A percentile compares a stretch with the other conserved stretches of the same genome.
phyloP scores from a whole-genome alignment of 1,140 invertebrate species.

The Hyles vespertilio region DNA sequence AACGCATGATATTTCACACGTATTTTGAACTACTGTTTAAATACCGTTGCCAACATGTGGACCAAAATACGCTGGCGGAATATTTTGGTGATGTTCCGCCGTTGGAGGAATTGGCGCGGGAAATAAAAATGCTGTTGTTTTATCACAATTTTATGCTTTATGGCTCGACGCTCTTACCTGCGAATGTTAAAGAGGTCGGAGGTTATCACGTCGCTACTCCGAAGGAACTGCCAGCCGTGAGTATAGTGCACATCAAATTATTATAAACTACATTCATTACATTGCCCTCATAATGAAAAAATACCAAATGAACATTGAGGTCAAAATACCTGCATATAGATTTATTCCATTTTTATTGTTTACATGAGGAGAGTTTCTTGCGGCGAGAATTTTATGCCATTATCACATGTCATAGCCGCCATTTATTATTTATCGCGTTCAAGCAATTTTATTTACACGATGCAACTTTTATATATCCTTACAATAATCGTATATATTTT shows the following conservation, averaged over 20 bases:
- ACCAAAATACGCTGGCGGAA: slow-evolving; percentile 59
- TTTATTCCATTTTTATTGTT: no score
- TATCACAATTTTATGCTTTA: slow-evolving; percentile 79
- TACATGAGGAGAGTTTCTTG: no score
- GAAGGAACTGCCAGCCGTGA: slow-evolving; percentile 75
- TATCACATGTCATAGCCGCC: no score
- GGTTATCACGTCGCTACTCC: slow-evolving; percentile 79
- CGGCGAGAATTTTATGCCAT: no score
- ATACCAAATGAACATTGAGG: no score
- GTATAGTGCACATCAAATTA: slow-evolving; percentile 15
- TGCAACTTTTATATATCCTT: no score
- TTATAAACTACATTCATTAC: no score
- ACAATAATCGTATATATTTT: no score
- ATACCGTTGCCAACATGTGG: slow-evolving; percentile 41
- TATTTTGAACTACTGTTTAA: slow-evolving; percentile 46
- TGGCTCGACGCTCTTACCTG: slow-evolving; percentile 75
- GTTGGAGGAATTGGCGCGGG: slow-evolving; percentile 75
- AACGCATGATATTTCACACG: slow-evolving; percentile 40
- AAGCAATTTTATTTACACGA: no score
- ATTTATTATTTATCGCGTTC: no score
- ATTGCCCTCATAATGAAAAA: no score
- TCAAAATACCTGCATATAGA: no score
- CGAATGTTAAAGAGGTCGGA: slow-evolving; percentile 80
- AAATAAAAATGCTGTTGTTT: slow-evolving; percentile 78
- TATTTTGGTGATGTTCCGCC: slow-evolving; percentile 77